Evolutionary conservation across 1,140 invertebrate species (phyloP).

Genomic region (Akabosia matsudoensis): DNA sequence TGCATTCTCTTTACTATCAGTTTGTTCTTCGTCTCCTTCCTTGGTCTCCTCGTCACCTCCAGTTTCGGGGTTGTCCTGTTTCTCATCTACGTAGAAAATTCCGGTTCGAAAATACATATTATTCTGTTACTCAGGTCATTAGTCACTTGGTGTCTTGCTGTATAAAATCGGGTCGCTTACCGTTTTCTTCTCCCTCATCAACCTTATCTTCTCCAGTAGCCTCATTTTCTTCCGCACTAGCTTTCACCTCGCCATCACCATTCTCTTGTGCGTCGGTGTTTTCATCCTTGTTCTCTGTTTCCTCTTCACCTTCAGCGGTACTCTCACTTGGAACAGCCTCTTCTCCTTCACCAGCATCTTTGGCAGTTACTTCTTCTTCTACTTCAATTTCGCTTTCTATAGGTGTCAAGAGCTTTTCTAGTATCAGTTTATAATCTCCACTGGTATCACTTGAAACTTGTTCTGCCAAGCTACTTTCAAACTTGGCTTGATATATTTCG

Average conservation of each 20-base stretch:
- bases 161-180: conserved; percentile 7
- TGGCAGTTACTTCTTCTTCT: conserved; percentile 15
- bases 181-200: not conserved
- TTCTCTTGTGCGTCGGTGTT: not conserved
- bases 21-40: not conserved
- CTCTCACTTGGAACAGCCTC: conserved; percentile 3
- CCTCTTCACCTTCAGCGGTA: not conserved
- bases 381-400: conserved; percentile 16
- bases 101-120: not conserved
- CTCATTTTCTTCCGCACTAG: not conserved
- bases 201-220: not conserved
- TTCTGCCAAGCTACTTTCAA: conserved; percentile 48
- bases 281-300: not conserved
- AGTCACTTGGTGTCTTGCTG: not conserved
- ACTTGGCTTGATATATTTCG: conserved; percentile 50
- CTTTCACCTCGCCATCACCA: not conserved
- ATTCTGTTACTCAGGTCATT: not conserved
- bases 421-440: conserved; percentile 50
- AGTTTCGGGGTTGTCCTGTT: not conserved
- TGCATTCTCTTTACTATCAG: not conserved
- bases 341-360: conserved; percentile 2
- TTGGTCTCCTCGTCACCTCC: not conserved
- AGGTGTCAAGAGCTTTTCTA: conserved; percentile 23
- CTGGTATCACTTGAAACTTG: conserved; percentile 51
- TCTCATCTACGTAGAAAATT: not conserved